Percentiles rank a stretch among this genome's conserved stretches.
Evolutionary conservation across 2,888 invertebrate genomes (phyloP).

Genomic region (Rhyacophila evoluta): DNA sequence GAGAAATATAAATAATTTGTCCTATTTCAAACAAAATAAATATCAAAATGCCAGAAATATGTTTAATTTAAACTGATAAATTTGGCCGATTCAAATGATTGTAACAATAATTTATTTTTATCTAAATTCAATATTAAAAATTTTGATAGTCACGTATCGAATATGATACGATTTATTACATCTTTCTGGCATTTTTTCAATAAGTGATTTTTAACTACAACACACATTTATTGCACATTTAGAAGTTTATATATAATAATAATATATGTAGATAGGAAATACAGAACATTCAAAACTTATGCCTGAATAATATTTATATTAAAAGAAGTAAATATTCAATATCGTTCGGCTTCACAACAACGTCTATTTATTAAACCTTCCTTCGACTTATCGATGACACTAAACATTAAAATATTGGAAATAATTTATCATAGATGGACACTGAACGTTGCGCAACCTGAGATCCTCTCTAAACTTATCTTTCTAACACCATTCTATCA

Average conservation of each 20-base stretch:
- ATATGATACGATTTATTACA: slow-evolving; percentile 23
- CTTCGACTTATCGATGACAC: slow-evolving; percentile 33
- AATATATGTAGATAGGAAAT: slow-evolving; percentile 56
- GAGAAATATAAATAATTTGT: slow-evolving; percentile 54
- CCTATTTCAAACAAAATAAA: slow-evolving; percentile 52
- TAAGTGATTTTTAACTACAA: slow-evolving; percentile 64
- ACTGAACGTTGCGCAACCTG: slow-evolving; percentile 42
- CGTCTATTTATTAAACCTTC: slow-evolving; percentile 37
- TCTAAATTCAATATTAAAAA: slow-evolving; percentile 38
- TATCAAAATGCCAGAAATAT: slow-evolving; percentile 50
- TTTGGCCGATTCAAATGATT: slow-evolving; percentile 18
- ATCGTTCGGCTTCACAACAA: slow-evolving; percentile 48
- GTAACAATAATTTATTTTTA: slow-evolving; percentile 36
- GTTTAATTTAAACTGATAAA: slow-evolving; percentile 28
- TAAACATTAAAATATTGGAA: slow-evolving; percentile 28
- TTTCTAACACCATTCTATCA: slow-evolving; percentile 44
- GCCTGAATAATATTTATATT: slow-evolving; percentile 45
- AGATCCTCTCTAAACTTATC: slow-evolving; percentile 47
- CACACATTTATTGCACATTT: slow-evolving; percentile 73
- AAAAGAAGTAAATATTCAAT: slow-evolving; percentile 51
- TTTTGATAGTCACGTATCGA: slow-evolving; percentile 36
- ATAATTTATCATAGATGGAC: slow-evolving; percentile 19
- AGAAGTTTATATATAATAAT: slow-evolving; percentile 67
- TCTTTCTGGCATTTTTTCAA: slow-evolving; percentile 46
- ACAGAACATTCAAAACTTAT: slow-evolving; percentile 52